phyloP scores from a whole-genome alignment of 2,113 vertebrate species.

The Bufo gargarizans region DNA sequence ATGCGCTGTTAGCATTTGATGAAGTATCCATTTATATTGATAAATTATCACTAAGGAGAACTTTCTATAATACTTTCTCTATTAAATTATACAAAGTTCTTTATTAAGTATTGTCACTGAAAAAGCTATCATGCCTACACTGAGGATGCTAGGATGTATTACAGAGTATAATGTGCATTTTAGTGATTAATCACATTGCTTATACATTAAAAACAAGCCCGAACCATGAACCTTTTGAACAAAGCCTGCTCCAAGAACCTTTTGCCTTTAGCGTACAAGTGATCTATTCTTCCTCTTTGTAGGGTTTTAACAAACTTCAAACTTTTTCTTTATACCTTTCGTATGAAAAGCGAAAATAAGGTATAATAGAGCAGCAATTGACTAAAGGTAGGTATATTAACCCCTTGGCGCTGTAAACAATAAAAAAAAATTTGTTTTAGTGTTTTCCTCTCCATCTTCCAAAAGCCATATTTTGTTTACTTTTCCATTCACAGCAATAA shows the following conservation, averaged over 20 bases:
- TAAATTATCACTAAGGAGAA: slow-evolving; percentile 20
- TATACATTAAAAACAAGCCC: slow-evolving; percentile 17
- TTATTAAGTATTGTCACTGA: slow-evolving; percentile 19
- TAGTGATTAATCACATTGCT: slow-evolving; percentile 5
- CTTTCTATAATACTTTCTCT: slow-evolving; percentile 6
- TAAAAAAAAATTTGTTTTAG: too few relatives aligned
- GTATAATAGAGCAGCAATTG: background rate
- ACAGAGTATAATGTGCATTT: background rate
- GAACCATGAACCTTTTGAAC: background rate
- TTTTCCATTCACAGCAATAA: too few relatives aligned
- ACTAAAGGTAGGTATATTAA: background rate
- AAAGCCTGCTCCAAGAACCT: background rate
- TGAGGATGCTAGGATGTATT: background rate
- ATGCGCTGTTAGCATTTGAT: slow-evolving; percentile 31
- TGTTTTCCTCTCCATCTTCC: too few relatives aligned
- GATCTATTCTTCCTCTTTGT: background rate
- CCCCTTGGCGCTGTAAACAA: too few relatives aligned
- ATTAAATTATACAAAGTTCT: slow-evolving; percentile 40
- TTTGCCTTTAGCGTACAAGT: background rate
- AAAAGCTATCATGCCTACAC: slow-evolving; percentile 25
- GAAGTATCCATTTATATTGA: slow-evolving; percentile 27
- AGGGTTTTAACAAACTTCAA: background rate
- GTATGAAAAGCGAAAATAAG: background rate
- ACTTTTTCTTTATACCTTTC: background rate
- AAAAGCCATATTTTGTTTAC: too few relatives aligned